Evolutionary conservation across 2,113 vertebrate genomes (phyloP).

Genomic region (Aegithalos caudatus): DNA sequence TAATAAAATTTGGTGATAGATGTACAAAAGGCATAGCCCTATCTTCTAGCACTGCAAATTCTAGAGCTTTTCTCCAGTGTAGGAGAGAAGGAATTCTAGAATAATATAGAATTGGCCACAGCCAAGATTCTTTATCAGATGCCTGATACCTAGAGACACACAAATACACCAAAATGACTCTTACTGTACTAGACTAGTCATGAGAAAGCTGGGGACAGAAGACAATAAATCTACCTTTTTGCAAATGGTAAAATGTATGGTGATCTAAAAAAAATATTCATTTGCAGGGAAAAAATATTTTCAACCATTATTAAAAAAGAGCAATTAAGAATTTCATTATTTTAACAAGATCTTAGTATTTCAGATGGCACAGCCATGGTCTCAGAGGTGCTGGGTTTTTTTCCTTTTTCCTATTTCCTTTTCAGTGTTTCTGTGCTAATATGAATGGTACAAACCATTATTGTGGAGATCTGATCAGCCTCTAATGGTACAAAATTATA

Average conservation of each 20-base stretch:
- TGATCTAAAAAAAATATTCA: neutral
- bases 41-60: neutral
- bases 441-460: neutral
- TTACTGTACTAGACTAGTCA: neutral
- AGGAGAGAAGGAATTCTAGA: neutral
- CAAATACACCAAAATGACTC: neutral
- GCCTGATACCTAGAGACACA: neutral
- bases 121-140: neutral
- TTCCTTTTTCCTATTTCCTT: neutral
- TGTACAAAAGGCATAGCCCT: neutral
- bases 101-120: neutral
- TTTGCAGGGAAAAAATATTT: neutral
- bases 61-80: neutral
- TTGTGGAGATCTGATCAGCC: neutral
- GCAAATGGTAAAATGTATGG: neutral
- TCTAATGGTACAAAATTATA: neutral
- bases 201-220: neutral
- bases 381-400: neutral
- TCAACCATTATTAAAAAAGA: neutral
- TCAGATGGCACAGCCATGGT: neutral
- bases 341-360: neutral
- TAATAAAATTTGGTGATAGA: neutral
- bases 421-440: neutral
- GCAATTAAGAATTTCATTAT: neutral
- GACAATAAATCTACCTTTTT: neutral